Conservation (phyloP, 2,113 vertebrate species). For the Hyperoodon ampullatus region DNA sequence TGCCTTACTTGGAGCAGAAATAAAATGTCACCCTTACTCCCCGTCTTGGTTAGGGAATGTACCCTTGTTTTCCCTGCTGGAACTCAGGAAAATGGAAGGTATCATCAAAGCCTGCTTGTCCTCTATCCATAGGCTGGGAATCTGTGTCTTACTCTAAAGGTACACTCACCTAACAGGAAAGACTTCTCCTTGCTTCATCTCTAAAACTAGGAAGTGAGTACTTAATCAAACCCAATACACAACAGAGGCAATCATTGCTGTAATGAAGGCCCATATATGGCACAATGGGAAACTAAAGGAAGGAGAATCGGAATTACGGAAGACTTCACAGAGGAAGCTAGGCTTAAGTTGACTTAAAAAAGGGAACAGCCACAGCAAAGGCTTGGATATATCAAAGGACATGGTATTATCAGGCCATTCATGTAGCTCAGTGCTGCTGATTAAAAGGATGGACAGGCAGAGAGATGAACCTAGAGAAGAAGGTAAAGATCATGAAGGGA, state of each 20-base stretch:
- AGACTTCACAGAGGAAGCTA: background rate
- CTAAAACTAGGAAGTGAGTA: background rate
- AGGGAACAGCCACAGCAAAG: background rate
- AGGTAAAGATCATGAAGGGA: background rate
- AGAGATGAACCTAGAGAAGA: slow-evolving; percentile 7
- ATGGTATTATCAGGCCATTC: background rate
- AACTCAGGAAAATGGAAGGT: background rate
- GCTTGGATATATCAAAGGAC: background rate
- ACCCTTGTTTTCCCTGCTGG: background rate
- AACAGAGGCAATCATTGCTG: background rate
- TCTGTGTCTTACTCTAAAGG: background rate
- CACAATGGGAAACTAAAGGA: background rate
- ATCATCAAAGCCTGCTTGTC: background rate
- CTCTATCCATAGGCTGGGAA: background rate
- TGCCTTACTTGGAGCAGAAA: background rate
- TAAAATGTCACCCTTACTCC: background rate
- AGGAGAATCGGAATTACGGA: background rate
- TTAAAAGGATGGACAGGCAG: background rate
- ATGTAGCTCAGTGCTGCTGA: background rate
- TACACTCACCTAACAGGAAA: background rate
- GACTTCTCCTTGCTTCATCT: background rate
- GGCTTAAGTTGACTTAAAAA: slow-evolving; percentile 23
- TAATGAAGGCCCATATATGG: background rate
- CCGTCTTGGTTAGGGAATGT: background rate
- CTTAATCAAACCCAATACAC: background rate